Evolutionary conservation across 2,113 vertebrate genomes (phyloP).

Genomic region (Hippolais icterina): DNA sequence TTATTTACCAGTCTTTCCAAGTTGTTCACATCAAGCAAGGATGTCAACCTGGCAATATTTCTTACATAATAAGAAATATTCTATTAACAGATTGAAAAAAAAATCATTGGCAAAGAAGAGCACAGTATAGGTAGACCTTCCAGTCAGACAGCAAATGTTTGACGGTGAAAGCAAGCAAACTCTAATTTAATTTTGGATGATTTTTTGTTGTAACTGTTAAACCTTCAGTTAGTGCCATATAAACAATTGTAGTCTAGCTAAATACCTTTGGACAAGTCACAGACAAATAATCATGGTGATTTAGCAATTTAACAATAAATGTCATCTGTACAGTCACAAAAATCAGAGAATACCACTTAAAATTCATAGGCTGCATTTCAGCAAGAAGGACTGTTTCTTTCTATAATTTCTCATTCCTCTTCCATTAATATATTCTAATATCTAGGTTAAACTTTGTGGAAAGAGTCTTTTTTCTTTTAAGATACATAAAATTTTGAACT

Average conservation of each 20-base stretch:
- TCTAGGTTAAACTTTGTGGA: background rate
- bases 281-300: background rate
- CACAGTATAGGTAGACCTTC: background rate
- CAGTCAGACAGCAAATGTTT: background rate
- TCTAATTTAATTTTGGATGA: background rate
- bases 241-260: background rate
- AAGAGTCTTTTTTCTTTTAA: background rate
- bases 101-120: background rate
- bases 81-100: background rate
- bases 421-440: background rate
- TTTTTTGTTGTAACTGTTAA: background rate
- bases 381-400: background rate
- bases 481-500: background rate
- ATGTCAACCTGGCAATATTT: background rate
- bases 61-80: background rate
- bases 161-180: background rate
- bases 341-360: background rate
- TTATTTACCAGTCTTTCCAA: slow-evolving; percentile 1
- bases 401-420: background rate
- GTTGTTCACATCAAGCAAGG: background rate
- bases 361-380: background rate
- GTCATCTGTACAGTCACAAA: background rate
- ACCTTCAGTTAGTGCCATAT: background rate
- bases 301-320: background rate
- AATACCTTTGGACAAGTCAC: background rate